phyloP scores from a whole-genome alignment of 2,113 vertebrate genomes.

The Zosterops lateralis region DNA sequence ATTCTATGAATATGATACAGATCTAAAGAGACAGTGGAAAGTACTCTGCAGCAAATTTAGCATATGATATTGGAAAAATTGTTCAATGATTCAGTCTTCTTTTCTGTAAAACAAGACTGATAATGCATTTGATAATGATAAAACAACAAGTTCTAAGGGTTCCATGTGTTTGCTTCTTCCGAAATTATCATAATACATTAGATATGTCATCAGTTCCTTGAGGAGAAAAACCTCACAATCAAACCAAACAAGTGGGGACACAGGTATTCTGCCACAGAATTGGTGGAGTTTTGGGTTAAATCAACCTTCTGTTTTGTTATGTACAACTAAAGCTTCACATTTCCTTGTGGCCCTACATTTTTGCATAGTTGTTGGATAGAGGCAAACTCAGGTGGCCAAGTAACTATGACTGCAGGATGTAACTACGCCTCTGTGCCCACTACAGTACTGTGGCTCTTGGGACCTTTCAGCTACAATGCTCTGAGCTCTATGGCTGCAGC shows the following conservation, averaged over 20 bases:
- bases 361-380: not conserved
- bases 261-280: not conserved
- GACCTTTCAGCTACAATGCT: not conserved
- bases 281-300: not conserved
- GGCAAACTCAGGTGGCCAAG: not conserved
- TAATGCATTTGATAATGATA: not conserved
- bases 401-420: not conserved
- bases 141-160: not conserved
- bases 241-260: not conserved
- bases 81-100: not conserved
- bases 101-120: not conserved
- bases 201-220: not conserved
- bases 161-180: not conserved
- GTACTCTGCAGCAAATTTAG: not conserved
- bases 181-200: not conserved
- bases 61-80: not conserved
- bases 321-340: not conserved
- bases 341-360: not conserved
- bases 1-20: not conserved
- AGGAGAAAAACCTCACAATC: accelerated
- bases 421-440: not conserved
- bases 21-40: not conserved
- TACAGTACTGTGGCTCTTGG: not conserved
- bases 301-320: not conserved
- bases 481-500: not conserved